phyloP scores from a whole-genome alignment of 2,113 vertebrate genomes.

The Cavia porcellus region DNA sequence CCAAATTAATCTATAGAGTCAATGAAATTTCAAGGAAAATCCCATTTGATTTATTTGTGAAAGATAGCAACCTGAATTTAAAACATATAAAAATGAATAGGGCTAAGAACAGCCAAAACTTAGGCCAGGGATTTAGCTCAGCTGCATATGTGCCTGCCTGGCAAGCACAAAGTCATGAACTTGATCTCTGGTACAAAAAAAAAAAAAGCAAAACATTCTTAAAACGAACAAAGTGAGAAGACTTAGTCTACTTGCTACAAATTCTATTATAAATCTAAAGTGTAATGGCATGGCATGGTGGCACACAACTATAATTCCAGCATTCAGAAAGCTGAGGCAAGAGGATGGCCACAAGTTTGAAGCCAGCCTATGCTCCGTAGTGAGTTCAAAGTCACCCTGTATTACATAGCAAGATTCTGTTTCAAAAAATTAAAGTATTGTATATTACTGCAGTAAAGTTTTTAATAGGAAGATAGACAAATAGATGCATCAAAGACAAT shows the following conservation, averaged over 20 bases:
- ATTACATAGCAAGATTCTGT: neutral
- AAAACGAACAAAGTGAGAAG: neutral
- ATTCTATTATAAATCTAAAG: neutral
- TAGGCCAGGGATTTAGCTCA: no score
- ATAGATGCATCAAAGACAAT: neutral
- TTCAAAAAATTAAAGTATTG: neutral
- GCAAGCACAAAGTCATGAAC: no score
- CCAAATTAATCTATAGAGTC: constrained; percentile 31
- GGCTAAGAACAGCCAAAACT: neutral
- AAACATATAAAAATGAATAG: constrained; percentile 29
- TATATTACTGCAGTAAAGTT: neutral
- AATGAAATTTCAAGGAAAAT: neutral
- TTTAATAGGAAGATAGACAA: neutral
- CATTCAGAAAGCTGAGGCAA: neutral
- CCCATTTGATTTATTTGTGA: neutral
- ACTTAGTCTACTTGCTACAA: neutral
- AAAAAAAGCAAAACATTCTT: neutral
- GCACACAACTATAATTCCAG: neutral
- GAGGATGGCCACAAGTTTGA: neutral
- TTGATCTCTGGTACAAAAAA: no score
- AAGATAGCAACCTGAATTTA: constrained; percentile 15
- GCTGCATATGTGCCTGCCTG: no score
- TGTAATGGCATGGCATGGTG: neutral
- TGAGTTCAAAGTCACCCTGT: neutral
- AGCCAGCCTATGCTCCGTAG: neutral